These are phyloP conservation scores for Vulpes lagopus DNA, from an alignment of 2,113 vertebrate genomes.

Conservation along the genomic window DNA sequence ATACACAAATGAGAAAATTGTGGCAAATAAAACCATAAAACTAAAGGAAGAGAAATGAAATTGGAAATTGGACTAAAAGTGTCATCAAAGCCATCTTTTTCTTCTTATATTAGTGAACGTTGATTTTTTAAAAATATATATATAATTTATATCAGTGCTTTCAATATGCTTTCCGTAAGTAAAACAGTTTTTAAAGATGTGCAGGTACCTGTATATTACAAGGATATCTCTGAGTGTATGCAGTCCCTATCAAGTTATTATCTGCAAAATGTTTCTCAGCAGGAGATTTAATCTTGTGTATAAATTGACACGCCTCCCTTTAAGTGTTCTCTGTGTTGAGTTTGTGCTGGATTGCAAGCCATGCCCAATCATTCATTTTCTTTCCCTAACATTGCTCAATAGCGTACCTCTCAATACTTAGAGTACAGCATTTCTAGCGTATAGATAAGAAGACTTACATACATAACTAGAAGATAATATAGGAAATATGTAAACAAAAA, in stretches of 20 bases:
- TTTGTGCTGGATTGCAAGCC: not conserved
- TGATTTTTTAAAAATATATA: not conserved
- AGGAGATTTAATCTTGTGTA: not conserved
- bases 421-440: not conserved
- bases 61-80: not conserved
- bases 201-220: not conserved
- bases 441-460: not conserved
- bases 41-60: conserved; percentile 9
- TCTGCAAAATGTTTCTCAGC: not conserved
- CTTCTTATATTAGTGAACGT: not conserved
- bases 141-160: not conserved
- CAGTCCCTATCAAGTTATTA: not conserved
- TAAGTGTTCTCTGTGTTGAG: not conserved
- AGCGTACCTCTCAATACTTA: not conserved
- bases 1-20: not conserved
- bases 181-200: not conserved
- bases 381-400: not conserved
- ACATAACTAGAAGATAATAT: not conserved
- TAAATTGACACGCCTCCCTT: not conserved
- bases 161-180: not conserved
- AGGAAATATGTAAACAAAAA: not conserved
- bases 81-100: conserved; percentile 20
- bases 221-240: not conserved
- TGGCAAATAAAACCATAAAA: not conserved
- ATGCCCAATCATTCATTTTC: not conserved